Base-by-base conservation (phyloP, 2,888 invertebrate genomes). In the Tetropium fuscum region DNA sequence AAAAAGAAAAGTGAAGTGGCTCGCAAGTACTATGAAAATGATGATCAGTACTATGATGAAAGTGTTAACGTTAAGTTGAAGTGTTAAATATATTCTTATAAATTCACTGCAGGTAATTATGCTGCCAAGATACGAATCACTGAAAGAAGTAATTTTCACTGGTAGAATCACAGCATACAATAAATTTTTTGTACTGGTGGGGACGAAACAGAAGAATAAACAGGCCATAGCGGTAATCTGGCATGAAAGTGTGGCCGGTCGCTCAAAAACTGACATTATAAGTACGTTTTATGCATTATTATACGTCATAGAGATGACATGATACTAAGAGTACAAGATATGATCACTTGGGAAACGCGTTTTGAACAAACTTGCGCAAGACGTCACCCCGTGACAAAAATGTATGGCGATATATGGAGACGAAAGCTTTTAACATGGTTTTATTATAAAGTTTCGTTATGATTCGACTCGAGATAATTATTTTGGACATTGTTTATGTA, bases 211-310 rank as follows among this genome's bases (percentile, higher is more conserved):
- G 32, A 32, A 32, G 6, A 32, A 32, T 6, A 32, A 32, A 32
- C 3, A 1, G 6, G 13, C 32, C 32, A 32, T 32, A 32, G 32
- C 32, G 6, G 7, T 32, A 32, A 32, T 32, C 32, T 32, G 32
- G 32, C 32, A 32, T 32, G 32, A 32, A 32, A 13, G 32, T 32
- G 32, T 32, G 32, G 32, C 32, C 6, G 32, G 32, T 5, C 32
- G 13, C 32, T 32, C 32, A 32, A 32, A 32, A 32, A 32, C 32
- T 32, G 32, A 32, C 13, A 32, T 32, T 32, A 32, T 27, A n/a
- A 7, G 8, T 27, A n/a, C 6, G n/a, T 27, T 7, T 27, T n/a
- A 7, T n/a, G n/a, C n/a, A n/a, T n/a, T n/a, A n/a, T n/a, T n/a
- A n/a, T n/a, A n/a, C n/a, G n/a, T n/a, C n/a, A n/a, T n/a, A n/a